Evolutionary conservation across 2,797 vertebrate genomes (phyloP).

Genomic region (Galago senegalensis): DNA sequence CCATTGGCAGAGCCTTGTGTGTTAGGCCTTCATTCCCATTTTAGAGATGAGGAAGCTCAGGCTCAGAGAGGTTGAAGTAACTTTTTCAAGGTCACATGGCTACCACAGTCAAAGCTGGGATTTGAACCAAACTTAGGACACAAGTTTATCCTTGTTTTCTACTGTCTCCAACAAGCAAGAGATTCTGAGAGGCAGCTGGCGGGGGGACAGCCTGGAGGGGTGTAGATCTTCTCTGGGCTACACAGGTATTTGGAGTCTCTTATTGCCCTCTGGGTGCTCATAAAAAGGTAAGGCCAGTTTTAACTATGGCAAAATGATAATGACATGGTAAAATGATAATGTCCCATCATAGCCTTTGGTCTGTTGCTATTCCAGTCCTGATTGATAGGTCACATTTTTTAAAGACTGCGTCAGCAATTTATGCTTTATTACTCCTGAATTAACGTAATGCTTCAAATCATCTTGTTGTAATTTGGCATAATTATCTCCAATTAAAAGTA

Average conservation of each 20-base stretch:
- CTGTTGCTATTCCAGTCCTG: constrained; percentile 75
- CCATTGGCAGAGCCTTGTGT: neutral
- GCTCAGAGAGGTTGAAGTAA: neutral
- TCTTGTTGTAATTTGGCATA: constrained; percentile 69
- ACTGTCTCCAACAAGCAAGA: neutral
- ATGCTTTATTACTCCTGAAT: constrained; percentile 76
- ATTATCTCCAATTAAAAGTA: constrained; percentile 80
- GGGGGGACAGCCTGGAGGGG: neutral
- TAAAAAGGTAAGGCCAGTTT: constrained; percentile 79
- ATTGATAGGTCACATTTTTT: constrained; percentile 75
- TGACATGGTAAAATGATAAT: constrained; percentile 77
- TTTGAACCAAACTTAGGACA: neutral
- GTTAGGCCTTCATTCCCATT: neutral
- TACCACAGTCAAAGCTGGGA: neutral
- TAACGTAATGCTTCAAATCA: constrained; percentile 73
- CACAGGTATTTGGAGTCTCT: constrained; percentile 69
- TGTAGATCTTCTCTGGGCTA: constrained; percentile 13
- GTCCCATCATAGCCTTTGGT: constrained; percentile 78
- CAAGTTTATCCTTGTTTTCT: constrained; percentile 14
- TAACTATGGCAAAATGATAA: constrained; percentile 81
- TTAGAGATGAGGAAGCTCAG: neutral
- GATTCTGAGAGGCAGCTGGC: neutral
- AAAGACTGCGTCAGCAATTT: constrained; percentile 77
- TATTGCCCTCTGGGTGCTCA: constrained; percentile 67
- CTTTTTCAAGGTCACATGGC: neutral